Base-by-base conservation (phyloP, 2,797 vertebrate species). In the Echeneis naucrates region DNA sequence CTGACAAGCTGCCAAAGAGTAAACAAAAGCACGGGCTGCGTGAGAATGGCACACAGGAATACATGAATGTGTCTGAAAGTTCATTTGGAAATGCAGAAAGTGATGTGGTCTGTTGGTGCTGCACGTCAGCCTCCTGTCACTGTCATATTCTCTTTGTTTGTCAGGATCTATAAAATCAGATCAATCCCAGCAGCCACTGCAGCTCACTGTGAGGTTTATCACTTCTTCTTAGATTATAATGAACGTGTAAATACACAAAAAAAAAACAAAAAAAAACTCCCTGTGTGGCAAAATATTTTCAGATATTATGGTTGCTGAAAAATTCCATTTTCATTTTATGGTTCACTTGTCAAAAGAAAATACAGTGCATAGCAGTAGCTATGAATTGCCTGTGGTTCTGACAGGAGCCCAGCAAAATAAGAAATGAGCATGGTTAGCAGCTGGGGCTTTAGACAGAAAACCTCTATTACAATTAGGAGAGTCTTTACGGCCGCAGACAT, bases 1-100 rank as follows among this genome's bases (percentile, higher is more conserved):
- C 88, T 99, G 98, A 86, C 98, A 99, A 3, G 96, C 98, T 99
- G 93, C 10, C 37, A 4, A 5, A 51, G 33, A 38, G 51, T 3
- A 26, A 52, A 68, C 32, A 62, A 47, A n/a, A 26, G 21, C 19
- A 26, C 37, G 45, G 0, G 7, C 30, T 14, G 52, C 32, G 16
- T 57, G 38, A 69, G n/a, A 60, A 37, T 27, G 62, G 37, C 50
- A 14, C 12, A 82, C 55, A 66, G 6, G 35, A 50, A 68, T 4
- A 16, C n/a, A 17, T 2, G 45, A 17, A 51, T 47, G 2, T 44
- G 44, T 16, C 3, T 3, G 6, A 6, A 0, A 19, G 33, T 68
- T 75, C 6, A 68, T 74, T 56, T 61, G 11, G 2, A 16, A 77
- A 16, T 13, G 24, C 14, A 68, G 33, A 37, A 12, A 56, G n/a